Base-by-base conservation (phyloP, 2,113 vertebrate species). In the Leptocoma aspasia region DNA sequence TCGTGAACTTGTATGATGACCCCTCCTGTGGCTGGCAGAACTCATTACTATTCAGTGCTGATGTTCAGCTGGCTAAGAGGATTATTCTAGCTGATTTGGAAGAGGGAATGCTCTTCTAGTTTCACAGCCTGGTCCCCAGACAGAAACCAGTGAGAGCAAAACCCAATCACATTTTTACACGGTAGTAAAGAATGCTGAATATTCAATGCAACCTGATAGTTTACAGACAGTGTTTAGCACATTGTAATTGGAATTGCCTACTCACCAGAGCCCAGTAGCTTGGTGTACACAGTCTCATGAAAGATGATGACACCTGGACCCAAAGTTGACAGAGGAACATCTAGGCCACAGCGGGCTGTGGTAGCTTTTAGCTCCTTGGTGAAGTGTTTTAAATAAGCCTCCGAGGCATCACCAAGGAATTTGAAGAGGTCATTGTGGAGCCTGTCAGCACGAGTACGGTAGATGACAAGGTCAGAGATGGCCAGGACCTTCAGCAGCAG, bases 351-450 rank as follows among this genome's bases (percentile, higher is more conserved):
- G 78, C 99, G 99, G 52, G 98, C 98, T 86, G 99, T 99, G 14
- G 99, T 99, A 72, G 99, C 99, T 97, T 99, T 99, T 93, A 99
- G 97, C 96, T 99, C 99, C 97, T 98, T 98, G 56, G 99, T 99
- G 96, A 99, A 99, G 92, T 99, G 99, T 97, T 99, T 99, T 84
- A 99, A 97, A 95, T 99, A 99, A 77, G 99, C 99, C 82, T 99
- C 99, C 1, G 99, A 99, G 52, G 99, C 99, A 50, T 99, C 99
- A 20, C 99, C 99, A 26, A 99, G 99, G 97, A 99, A 99, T 96
- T 99, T 99, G 97, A 99, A 99, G 92, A 99, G 99, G 94, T 99
- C 99, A 39, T 99, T 99, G 41, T 99, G 99, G 88, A 99, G 98
- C 76, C 99, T 98, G 97, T 99, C 99, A 31, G 99, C 99, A 41